Conservation (phyloP, 2,888 invertebrate genomes). For the Idaea biselata region DNA sequence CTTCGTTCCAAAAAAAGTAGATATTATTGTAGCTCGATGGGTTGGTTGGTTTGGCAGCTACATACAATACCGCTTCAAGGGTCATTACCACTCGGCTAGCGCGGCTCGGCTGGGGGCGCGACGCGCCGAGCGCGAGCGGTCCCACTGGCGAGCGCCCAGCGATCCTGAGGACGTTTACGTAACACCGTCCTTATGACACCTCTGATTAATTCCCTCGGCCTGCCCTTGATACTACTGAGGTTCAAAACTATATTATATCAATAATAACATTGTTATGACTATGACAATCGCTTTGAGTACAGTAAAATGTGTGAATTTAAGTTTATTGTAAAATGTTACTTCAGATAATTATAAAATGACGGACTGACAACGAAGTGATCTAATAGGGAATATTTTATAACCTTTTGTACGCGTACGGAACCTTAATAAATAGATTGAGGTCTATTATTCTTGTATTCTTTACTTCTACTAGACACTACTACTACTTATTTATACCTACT, state of each 20-base stretch:
- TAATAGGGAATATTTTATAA: too few relatives aligned
- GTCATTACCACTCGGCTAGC: conserved; percentile 58
- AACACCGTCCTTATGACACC: conserved; percentile 46
- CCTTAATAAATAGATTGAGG: too few relatives aligned
- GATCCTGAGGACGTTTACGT: conserved; percentile 44
- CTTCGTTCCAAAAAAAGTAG: too few relatives aligned
- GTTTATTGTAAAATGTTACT: too few relatives aligned
- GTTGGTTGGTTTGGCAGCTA: conserved; percentile 26
- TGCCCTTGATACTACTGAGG: conserved; percentile 35
- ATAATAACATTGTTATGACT: background rate
- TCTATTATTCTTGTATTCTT: too few relatives aligned
- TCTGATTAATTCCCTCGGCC: conserved; percentile 41
- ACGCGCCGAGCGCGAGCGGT: conserved; percentile 40
- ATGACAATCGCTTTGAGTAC: too few relatives aligned
- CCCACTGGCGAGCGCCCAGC: conserved; percentile 21
- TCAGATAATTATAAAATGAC: too few relatives aligned
- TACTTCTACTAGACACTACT: too few relatives aligned
- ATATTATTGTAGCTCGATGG: background rate
- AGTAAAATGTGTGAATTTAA: too few relatives aligned
- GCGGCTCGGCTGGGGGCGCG: conserved; percentile 39
- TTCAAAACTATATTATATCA: conserved; percentile 3
- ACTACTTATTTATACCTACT: too few relatives aligned
- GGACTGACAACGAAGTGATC: too few relatives aligned
- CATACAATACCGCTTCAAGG: conserved; percentile 46
- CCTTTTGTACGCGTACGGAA: too few relatives aligned